These are phyloP conservation scores for Morelia viridis DNA, from an alignment of 2,797 vertebrate species.

Conservation along the genomic window DNA sequence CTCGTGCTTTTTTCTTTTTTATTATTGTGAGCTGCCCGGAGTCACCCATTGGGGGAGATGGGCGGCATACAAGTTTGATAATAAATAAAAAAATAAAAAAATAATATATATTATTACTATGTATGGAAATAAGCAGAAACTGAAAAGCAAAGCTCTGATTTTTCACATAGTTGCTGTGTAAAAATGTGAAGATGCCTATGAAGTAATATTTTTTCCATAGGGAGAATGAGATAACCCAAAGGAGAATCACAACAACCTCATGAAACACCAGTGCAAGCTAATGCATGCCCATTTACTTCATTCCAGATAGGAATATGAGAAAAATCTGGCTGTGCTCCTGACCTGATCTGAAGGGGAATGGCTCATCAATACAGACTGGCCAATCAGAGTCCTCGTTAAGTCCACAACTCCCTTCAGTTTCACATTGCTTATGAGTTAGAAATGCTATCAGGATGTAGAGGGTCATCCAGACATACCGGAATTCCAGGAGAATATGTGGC, in stretches of 20 bases:
- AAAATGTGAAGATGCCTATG: neutral
- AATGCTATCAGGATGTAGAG: neutral
- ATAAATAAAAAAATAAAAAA: too few species aligned
- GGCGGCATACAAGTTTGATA: too few species aligned
- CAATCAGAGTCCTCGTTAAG: neutral
- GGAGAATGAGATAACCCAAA: neutral
- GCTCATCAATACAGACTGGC: neutral
- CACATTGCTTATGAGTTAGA: neutral
- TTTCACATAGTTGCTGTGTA: neutral
- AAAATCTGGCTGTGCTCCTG: neutral
- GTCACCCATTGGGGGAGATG: too few species aligned
- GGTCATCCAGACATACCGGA: neutral
- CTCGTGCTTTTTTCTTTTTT: too few species aligned
- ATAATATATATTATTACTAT: constrained; percentile 25
- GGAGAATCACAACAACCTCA: neutral
- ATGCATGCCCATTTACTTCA: neutral
- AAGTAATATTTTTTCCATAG: neutral
- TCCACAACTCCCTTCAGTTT: neutral
- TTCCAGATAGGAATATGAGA: neutral
- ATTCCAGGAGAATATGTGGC: neutral
- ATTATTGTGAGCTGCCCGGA: too few species aligned
- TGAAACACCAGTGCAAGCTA: neutral
- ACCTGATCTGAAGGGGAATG: neutral
- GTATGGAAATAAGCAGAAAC: neutral
- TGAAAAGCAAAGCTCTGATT: constrained; percentile 3